Percentiles rank a stretch among this genome's conserved stretches.
These are phyloP conservation scores for Suillia variegata DNA, from an alignment of 2,888 invertebrate species.

Conservation along the genomic window DNA sequence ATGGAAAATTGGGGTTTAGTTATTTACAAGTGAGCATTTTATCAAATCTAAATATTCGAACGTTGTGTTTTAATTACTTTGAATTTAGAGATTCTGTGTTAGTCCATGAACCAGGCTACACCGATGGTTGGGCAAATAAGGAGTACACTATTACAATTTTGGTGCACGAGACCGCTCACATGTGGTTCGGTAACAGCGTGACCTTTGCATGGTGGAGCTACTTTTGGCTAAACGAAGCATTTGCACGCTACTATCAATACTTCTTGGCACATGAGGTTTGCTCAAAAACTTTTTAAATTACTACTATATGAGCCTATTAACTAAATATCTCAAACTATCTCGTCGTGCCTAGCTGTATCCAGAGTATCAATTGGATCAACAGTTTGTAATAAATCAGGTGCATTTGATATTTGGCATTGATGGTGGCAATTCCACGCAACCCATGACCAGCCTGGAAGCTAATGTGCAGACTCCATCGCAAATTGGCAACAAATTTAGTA, in stretches of 20 bases:
- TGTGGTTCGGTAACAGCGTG: slow-evolving; percentile 70
- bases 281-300: slow-evolving; percentile 49
- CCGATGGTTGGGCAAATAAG: slow-evolving; percentile 45
- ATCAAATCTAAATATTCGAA: slow-evolving; percentile 72
- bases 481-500: slow-evolving; percentile 65
- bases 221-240: slow-evolving; percentile 71
- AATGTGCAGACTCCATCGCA: slow-evolving; percentile 65
- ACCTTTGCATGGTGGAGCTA: slow-evolving; percentile 64
- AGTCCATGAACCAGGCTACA: slow-evolving; percentile 38
- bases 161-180: slow-evolving; percentile 64
- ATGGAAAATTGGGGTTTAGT: slow-evolving; percentile 94
- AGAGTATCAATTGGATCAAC: slow-evolving; percentile 69
- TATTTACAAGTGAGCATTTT: slow-evolving; percentile 75
- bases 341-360: slow-evolving; percentile 65
- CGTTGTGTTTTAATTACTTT: background rate
- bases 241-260: slow-evolving; percentile 76
- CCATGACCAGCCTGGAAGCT: slow-evolving; percentile 64
- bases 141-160: slow-evolving; percentile 65
- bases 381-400: slow-evolving; percentile 73
- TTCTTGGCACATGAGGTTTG: slow-evolving; percentile 60
- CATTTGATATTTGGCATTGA: slow-evolving; percentile 69
- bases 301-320: background rate
- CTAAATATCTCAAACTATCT: slow-evolving; percentile 50
- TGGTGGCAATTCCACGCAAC: slow-evolving; percentile 64
- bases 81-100: slow-evolving; percentile 40